Conservation (phyloP, 2,113 vertebrate genomes). For the Mirza zaza region DNA sequence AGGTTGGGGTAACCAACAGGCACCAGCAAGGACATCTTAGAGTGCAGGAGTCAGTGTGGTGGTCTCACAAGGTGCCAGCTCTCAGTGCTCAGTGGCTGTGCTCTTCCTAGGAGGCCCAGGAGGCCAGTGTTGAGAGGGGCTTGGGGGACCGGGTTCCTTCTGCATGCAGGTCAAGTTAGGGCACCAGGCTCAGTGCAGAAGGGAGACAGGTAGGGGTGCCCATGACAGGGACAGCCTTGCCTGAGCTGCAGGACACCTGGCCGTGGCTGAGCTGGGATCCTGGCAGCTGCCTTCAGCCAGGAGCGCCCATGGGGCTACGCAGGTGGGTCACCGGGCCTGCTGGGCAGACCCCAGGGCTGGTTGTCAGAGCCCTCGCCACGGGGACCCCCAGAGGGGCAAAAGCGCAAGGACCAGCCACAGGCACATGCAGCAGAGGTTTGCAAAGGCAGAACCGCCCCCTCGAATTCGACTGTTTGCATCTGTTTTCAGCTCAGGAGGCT, state of each 20-base stretch:
- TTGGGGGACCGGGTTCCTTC: not conserved
- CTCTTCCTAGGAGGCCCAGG: not conserved
- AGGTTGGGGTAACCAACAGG: rapidly evolving
- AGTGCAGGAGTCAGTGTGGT: not conserved
- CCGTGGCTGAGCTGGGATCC: not conserved
- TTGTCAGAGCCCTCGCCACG: rapidly evolving
- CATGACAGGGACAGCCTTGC: rapidly evolving
- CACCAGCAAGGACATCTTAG: not conserved
- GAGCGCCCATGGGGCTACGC: not conserved
- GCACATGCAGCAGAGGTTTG: slow-evolving; percentile 60
- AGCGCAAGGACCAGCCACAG: not conserved
- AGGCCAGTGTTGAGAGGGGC: not conserved
- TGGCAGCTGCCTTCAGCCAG: not conserved
- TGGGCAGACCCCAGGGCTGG: not conserved
- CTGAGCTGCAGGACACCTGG: not conserved
- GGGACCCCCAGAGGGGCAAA: rapidly evolving
- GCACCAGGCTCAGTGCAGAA: not conserved
- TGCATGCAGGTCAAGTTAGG: not conserved
- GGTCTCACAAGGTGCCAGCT: not conserved
- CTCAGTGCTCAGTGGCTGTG: not conserved
- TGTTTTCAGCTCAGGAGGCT: slow-evolving; percentile 66
- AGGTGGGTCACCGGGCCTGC: not conserved
- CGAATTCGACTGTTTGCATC: slow-evolving; percentile 63
- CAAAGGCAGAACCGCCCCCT: not conserved
- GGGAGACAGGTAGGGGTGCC: rapidly evolving